Evolutionary conservation across 2,797 vertebrate species (phyloP), one percentile per base, ranked within the genome.

Genomic region (Gymnocypris eckloni): DNA sequence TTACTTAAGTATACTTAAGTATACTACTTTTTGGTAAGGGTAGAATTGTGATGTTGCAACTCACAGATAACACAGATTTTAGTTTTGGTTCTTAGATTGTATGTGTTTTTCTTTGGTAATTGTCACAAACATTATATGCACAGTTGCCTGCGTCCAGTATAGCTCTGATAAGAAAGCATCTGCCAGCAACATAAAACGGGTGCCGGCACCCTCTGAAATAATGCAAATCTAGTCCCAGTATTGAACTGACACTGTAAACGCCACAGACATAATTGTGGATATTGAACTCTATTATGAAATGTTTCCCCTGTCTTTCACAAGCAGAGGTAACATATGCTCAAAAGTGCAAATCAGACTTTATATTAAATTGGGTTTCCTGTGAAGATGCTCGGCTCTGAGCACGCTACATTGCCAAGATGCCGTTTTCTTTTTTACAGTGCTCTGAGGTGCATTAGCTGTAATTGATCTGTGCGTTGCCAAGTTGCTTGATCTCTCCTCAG

Each of bases 401-500:
- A 37, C 2, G 13, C 18, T 81, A 69, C 33, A 45, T 80, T 72
- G 54, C 70, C 70, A 67, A 76, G 22, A 43, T 43, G 15, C 45
- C 4, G 37, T 82, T 56, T 72, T 78, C 22, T 41, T 81, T 84
- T 84, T 82, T 72, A n/a, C 43, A n/a, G 41, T 64, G 73, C 80
- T 85, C 25, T n/a, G 50, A 84, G 72, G 67, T 86, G 48, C 73
- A 81, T 84, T 86, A 77, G 61, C 66, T 72, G 43, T 82, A 87
- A 88, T 73, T 82, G 85, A 89, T 87, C 79, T 67, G 43, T n/a
- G 45, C 16, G 7, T 81, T 81, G 43, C 54, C 76, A 77, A 71
- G 48, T 86, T 72, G 33, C 64, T 87, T 71, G 76, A 86, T 81
- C 76, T 81, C 76, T 88, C 54, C 56, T 33, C 76, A 88, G 87